Percentiles rank a stretch among this genome's conserved stretches.
Evolutionary conservation across 2,113 vertebrate genomes (phyloP).

Genomic region (Nerophis lumbriciformis): DNA sequence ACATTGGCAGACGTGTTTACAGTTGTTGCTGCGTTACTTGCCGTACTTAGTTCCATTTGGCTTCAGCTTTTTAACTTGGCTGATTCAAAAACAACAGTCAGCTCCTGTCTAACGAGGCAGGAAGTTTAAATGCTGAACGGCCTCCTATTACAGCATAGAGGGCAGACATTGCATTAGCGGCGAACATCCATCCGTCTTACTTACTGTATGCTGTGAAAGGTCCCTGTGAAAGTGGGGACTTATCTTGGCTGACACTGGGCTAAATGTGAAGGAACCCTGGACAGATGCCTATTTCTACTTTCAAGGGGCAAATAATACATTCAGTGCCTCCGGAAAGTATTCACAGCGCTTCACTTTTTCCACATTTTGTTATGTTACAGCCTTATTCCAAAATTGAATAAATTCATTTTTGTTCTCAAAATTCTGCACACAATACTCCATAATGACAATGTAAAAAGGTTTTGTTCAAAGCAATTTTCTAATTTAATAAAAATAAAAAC

Average conservation of each 20-base stretch:
- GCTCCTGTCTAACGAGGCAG: constrained; percentile 25
- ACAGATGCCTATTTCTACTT: not conserved
- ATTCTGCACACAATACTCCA: too few species aligned
- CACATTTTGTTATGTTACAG: too few species aligned
- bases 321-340: too few species aligned
- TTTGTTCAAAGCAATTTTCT: too few species aligned
- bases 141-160: not conserved
- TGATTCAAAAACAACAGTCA: constrained; percentile 44
- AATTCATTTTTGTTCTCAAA: too few species aligned
- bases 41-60: constrained; percentile 22
- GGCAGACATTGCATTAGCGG: not conserved
- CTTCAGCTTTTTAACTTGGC: constrained; percentile 38
- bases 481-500: too few species aligned
- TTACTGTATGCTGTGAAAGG: not conserved
- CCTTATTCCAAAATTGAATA: too few species aligned
- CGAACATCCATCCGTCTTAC: not conserved
- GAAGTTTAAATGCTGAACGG: constrained; percentile 9
- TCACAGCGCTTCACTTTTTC: too few species aligned
- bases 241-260: not conserved
- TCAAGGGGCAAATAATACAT: too few species aligned
- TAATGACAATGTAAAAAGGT: too few species aligned
- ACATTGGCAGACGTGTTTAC: constrained; percentile 3
- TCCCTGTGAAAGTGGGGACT: not conserved
- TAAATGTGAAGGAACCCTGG: not conserved
- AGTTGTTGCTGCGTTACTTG: constrained; percentile 13